These are phyloP conservation scores for Antheraea assamensis DNA, from an alignment of 2,888 invertebrate species.

Conservation along the genomic window DNA sequence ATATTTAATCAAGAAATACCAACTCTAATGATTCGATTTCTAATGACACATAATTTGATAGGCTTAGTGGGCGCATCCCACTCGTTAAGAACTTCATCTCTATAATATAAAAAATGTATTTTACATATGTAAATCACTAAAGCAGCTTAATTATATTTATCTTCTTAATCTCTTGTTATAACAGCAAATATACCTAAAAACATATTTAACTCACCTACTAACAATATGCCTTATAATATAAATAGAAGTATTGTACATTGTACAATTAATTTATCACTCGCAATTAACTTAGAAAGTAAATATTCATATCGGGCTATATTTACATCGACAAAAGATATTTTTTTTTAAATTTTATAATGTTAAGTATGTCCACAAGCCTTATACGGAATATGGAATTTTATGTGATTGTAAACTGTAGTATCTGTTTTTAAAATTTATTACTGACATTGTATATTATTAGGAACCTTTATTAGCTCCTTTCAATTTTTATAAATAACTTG, in stretches of 20 bases:
- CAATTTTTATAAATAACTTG: constrained; percentile 25
- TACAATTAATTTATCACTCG: neutral
- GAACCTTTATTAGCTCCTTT: constrained; percentile 24
- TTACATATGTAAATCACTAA: constrained; percentile 4
- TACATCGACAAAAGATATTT: too few species aligned
- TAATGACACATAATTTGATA: constrained; percentile 7
- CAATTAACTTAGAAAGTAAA: neutral
- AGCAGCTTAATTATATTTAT: neutral
- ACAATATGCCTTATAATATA: neutral
- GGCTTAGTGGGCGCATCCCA: constrained; percentile 4
- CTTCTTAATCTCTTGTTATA: neutral
- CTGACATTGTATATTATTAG: constrained; percentile 12
- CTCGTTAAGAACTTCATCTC: neutral
- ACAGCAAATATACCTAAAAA: neutral
- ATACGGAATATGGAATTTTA: too few species aligned
- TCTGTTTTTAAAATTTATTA: neutral
- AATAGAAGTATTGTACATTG: neutral
- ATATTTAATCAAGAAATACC: constrained; percentile 2
- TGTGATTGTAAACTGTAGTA: neutral
- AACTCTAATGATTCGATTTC: constrained; percentile 2
- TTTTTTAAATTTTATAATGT: too few species aligned
- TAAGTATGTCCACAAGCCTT: too few species aligned
- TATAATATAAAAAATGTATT: constrained; percentile 11
- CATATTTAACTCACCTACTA: too few species aligned
- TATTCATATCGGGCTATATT: neutral